These are phyloP conservation scores for Musca domestica DNA, from an alignment of 1,140 invertebrate genomes.

Conservation along the genomic window DNA sequence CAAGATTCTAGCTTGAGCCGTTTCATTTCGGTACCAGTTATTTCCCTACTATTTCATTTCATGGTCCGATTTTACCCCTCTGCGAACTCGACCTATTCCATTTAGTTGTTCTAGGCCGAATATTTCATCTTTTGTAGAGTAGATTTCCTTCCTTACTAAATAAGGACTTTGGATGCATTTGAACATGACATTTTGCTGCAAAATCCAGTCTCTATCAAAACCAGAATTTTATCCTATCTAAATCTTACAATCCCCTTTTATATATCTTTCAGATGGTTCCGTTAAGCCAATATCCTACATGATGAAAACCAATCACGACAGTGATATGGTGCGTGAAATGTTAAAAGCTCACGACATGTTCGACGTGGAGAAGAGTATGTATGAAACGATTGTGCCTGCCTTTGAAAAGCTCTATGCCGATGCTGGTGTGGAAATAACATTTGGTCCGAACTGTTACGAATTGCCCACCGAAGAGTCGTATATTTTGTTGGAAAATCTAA, in stretches of 20 bases:
- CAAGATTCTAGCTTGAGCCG: too few species aligned
- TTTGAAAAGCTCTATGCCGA: conserved; percentile 42
- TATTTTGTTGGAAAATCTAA: conserved; percentile 56
- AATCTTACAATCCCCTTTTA: neutral
- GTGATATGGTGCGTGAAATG: conserved; percentile 32
- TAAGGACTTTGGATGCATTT: too few species aligned
- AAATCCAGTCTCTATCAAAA: too few species aligned
- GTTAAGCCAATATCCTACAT: conserved; percentile 33
- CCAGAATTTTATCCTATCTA: neutral
- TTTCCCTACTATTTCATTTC: too few species aligned
- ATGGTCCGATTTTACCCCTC: too few species aligned
- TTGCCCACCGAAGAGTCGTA: conserved; percentile 34
- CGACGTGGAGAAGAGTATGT: conserved; percentile 34
- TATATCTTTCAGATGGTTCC: conserved; percentile 33
- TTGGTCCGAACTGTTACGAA: conserved; percentile 36
- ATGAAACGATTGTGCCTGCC: conserved; percentile 33
- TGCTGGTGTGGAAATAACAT: conserved; percentile 34
- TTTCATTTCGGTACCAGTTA: too few species aligned
- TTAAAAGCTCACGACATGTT: conserved; percentile 37
- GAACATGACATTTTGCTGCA: too few species aligned
- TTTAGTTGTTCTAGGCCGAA: too few species aligned
- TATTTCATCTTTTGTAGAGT: too few species aligned
- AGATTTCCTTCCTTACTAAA: too few species aligned
- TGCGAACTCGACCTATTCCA: too few species aligned
- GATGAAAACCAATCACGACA: conserved; percentile 38